phyloP scores from a whole-genome alignment of 2,888 invertebrate species.

The Zaprionus bogoriensis region DNA sequence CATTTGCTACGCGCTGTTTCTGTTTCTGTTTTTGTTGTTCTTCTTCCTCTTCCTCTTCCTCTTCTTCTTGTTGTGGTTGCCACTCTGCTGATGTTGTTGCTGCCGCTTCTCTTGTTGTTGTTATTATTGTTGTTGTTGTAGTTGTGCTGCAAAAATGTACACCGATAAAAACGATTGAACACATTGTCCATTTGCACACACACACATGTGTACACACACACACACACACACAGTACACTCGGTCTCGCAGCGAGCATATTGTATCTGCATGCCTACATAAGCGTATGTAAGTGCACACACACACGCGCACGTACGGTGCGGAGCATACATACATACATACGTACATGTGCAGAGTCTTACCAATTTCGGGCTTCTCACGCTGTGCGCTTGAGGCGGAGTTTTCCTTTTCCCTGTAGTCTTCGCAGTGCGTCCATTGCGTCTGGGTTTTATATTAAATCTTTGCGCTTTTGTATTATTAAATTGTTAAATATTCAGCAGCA shows the following conservation, averaged over 20 bases:
- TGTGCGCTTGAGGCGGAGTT: no score
- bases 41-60: conserved; percentile 3
- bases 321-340: conserved; percentile 14
- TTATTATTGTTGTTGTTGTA: conserved; percentile 28
- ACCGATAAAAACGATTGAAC: conserved; percentile 46
- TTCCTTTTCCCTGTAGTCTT: not conserved
- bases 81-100: not conserved
- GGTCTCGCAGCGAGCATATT: conserved; percentile 12
- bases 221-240: conserved; percentile 2
- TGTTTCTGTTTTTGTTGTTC: conserved; percentile 1
- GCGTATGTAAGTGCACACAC: not conserved
- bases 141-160: conserved; percentile 53
- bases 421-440: conserved; percentile 12
- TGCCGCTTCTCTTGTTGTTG: conserved; percentile 19
- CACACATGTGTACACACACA: conserved; percentile 13
- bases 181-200: conserved; percentile 16
- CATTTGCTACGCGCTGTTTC: conserved; percentile 15
- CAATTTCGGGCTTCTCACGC: conserved; percentile 36
- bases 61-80: conserved; percentile 14
- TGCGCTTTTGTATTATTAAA: conserved; percentile 22
- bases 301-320: no score
- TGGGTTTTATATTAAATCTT: conserved; percentile 28
- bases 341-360: conserved; percentile 52
- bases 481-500: conserved; percentile 21
- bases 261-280: conserved; percentile 19